Percentiles rank a stretch among this genome's conserved stretches.
Evolutionary conservation across 2,113 vertebrate genomes (phyloP).

Genomic region (Tragulus kanchil): DNA sequence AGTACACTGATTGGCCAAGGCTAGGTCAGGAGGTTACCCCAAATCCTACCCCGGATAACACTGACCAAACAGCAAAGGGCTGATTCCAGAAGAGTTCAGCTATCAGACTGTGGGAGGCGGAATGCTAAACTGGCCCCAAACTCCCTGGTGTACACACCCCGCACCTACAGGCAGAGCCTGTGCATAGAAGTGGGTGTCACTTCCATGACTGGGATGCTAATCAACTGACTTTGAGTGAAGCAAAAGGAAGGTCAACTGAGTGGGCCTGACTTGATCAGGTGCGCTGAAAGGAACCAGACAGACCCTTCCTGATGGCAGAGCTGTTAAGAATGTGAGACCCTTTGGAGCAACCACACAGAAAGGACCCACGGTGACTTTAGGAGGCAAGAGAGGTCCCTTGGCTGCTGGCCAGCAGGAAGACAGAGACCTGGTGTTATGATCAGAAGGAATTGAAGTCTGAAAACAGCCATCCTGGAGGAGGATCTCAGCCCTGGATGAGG

Average conservation of each 20-base stretch:
- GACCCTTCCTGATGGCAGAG: neutral
- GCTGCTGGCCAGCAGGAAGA: neutral
- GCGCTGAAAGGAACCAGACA: neutral
- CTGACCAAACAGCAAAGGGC: neutral
- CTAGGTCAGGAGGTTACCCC: neutral
- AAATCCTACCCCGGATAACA: neutral
- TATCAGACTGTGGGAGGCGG: neutral
- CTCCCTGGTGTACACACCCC: neutral
- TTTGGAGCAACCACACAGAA: neutral
- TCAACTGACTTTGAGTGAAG: neutral
- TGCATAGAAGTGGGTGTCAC: neutral
- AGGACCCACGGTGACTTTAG: neutral
- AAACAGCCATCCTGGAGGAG: neutral
- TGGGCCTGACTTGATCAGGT: neutral
- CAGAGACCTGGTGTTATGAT: neutral
- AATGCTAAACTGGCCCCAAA: neutral
- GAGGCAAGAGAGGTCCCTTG: neutral
- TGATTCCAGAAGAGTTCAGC: neutral
- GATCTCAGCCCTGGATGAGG: neutral
- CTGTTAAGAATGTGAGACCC: neutral
- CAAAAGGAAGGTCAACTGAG: neutral
- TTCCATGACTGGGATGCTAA: neutral
- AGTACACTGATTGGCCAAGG: neutral
- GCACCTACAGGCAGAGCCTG: neutral
- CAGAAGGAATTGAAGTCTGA: neutral